These are phyloP conservation scores for Megaleporinus macrocephalus DNA, from an alignment of 2,113 vertebrate genomes.

Conservation along the genomic window DNA sequence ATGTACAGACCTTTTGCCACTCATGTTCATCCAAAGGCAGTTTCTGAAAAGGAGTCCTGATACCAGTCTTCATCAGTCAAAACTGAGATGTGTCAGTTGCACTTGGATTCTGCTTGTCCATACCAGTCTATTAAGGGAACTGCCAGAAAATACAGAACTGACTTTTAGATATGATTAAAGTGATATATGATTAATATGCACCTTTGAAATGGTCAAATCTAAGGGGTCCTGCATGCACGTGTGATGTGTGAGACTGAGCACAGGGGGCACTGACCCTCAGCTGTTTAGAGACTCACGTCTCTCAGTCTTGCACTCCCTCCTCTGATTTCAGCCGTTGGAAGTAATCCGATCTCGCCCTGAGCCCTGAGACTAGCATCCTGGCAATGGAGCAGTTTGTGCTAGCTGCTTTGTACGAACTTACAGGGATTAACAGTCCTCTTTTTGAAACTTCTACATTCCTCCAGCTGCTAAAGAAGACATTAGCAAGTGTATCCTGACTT, in stretches of 20 bases:
- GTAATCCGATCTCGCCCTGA: slow-evolving; percentile 73
- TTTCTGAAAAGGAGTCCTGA: background rate
- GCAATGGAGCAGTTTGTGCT: slow-evolving; percentile 66
- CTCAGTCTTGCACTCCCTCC: slow-evolving; percentile 63
- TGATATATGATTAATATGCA: slow-evolving; percentile 1
- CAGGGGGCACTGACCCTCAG: slow-evolving; percentile 67
- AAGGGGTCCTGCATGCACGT: slow-evolving; percentile 35
- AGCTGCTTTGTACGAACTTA: slow-evolving; percentile 54
- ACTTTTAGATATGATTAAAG: slow-evolving; percentile 15
- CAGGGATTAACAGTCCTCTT: slow-evolving; percentile 51
- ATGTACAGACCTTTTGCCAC: slow-evolving; percentile 13
- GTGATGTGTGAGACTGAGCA: slow-evolving; percentile 57
- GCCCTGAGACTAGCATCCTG: slow-evolving; percentile 56
- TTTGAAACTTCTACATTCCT: slow-evolving; percentile 45
- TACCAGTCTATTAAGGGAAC: background rate
- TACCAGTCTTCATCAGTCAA: background rate
- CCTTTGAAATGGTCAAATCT: background rate
- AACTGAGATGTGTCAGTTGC: background rate
- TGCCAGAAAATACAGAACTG: background rate
- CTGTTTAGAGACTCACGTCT: slow-evolving; percentile 74
- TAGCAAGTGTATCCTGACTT: slow-evolving; percentile 36
- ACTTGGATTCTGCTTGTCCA: background rate
- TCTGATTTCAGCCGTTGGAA: slow-evolving; percentile 77
- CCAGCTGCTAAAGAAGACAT: slow-evolving; percentile 44
- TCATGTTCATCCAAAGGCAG: background rate